A percentile compares a stretch with the other conserved stretches of the same genome.
Conservation (phyloP, 2,888 invertebrate species). For the Yponomeuta plumbellus region DNA sequence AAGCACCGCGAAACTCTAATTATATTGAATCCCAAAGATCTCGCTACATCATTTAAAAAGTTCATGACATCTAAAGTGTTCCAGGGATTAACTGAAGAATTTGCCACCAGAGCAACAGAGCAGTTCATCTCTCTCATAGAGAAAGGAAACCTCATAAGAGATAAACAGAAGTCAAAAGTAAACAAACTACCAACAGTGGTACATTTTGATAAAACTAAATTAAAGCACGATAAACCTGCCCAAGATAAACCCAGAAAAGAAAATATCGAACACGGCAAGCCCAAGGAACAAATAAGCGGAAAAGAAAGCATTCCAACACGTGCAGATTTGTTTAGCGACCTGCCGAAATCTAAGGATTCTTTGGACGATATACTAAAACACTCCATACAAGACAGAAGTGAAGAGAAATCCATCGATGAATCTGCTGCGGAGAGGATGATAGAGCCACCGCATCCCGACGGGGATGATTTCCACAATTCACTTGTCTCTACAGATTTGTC, state of each 20-base stretch:
- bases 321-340: not conserved
- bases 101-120: not conserved
- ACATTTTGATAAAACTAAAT: not conserved
- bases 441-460: not conserved
- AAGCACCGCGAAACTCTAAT: not conserved
- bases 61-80: slow-evolving; percentile 4
- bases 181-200: not conserved
- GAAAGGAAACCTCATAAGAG: not conserved
- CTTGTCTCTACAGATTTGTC: not conserved
- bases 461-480: not conserved
- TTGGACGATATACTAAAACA: not conserved
- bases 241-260: not conserved
- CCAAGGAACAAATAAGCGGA: not conserved
- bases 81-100: not conserved
- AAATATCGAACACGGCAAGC: not conserved
- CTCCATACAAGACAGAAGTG: not conserved
- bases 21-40: not conserved
- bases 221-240: not conserved
- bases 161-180: not conserved
- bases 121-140: not conserved
- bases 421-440: not conserved
- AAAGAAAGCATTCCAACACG: not conserved
- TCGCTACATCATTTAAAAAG: not conserved
- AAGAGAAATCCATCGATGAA: not conserved
- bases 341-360: not conserved